Evolutionary conservation across 2,797 vertebrate genomes (phyloP).

Genomic region (Sebastes jordani): DNA sequence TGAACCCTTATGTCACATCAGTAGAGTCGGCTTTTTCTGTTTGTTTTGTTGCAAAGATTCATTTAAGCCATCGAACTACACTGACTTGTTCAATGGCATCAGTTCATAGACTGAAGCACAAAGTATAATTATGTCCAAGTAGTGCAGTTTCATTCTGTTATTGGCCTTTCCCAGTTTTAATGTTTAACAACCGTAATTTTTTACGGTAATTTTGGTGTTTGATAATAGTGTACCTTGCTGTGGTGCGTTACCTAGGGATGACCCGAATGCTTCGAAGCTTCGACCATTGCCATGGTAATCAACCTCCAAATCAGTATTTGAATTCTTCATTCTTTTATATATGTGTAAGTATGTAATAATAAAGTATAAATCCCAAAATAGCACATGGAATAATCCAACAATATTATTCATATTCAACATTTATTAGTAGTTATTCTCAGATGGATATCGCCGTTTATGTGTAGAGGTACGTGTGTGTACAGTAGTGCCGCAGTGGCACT

Average conservation of each 20-base stretch:
- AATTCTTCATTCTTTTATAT: too few species aligned
- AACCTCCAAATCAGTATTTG: too few species aligned
- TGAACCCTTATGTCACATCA: background rate
- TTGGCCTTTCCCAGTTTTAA: background rate
- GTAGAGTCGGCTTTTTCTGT: background rate
- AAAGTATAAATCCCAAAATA: too few species aligned
- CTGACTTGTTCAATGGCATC: background rate
- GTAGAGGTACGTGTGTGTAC: too few species aligned
- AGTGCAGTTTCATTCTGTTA: background rate
- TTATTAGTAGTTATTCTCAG: too few species aligned
- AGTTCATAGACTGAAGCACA: constrained; percentile 1
- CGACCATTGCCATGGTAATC: too few species aligned
- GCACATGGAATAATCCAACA: too few species aligned
- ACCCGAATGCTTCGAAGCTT: too few species aligned
- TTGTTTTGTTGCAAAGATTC: background rate
- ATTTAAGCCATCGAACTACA: background rate
- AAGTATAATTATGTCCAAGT: background rate
- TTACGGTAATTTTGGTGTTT: constrained; percentile 1
- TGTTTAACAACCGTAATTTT: constrained; percentile 5
- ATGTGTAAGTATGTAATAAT: too few species aligned
- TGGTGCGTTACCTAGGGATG: background rate
- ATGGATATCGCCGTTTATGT: too few species aligned
- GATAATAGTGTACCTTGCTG: background rate
- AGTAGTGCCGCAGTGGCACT: too few species aligned
- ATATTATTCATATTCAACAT: too few species aligned